Evolutionary conservation across 2,113 vertebrate species (phyloP).

Genomic region (Plectropomus leopardus): DNA sequence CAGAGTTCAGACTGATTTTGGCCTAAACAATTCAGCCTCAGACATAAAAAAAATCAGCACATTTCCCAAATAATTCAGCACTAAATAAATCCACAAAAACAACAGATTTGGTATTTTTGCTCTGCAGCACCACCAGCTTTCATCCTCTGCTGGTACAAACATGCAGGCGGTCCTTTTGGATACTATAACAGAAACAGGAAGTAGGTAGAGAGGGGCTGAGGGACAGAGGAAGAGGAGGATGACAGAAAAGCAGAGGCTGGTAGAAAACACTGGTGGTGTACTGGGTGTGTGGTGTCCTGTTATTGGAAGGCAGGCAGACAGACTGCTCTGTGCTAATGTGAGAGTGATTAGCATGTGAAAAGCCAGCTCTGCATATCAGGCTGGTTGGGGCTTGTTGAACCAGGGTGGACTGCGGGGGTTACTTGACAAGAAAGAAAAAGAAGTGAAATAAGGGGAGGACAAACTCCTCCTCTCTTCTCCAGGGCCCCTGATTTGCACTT

Average conservation of each 20-base stretch:
- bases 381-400: constrained; percentile 37
- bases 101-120: no score
- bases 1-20: no score
- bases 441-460: not conserved
- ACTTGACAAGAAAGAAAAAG: constrained; percentile 3
- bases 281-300: no score
- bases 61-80: no score
- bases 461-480: not conserved
- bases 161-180: no score
- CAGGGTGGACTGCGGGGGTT: not conserved
- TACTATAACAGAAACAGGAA: no score
- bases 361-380: constrained; percentile 1
- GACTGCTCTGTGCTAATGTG: constrained; percentile 1
- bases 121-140: no score
- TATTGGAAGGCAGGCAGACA: constrained; percentile 1
- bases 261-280: not conserved
- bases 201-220: not conserved
- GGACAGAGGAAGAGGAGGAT: not conserved
- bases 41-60: no score
- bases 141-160: no score
- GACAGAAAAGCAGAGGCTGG: not conserved
- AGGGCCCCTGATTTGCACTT: constrained; percentile 10
- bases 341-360: constrained; percentile 42
- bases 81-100: no score
- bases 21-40: no score